These are phyloP conservation scores for Leptura quadrifasciata DNA, from an alignment of 2,888 invertebrate genomes.

Conservation along the genomic window DNA sequence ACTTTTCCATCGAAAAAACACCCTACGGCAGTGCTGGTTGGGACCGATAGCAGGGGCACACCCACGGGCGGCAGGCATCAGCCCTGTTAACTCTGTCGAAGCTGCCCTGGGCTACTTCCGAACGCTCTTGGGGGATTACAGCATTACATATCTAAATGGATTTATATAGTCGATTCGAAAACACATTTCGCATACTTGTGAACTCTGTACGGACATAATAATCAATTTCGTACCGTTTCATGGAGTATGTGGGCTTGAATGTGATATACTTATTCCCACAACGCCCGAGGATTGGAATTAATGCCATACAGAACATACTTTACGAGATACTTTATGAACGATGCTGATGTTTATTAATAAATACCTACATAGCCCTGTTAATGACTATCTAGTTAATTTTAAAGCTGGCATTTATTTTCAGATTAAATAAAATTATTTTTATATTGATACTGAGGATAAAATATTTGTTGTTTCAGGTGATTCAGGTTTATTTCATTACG, in stretches of 20 bases:
- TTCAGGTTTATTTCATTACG: no score
- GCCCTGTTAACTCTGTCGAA: conserved; percentile 1
- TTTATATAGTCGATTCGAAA: conserved; percentile 25
- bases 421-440: no score
- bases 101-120: neutral
- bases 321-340: no score
- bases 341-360: no score
- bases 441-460: no score
- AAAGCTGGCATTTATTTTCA: no score
- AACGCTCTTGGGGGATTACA: conserved; percentile 18
- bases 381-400: no score
- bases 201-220: conserved; percentile 4
- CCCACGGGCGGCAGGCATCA: neutral
- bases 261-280: neutral
- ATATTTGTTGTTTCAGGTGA: no score
- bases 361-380: no score
- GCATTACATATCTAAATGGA: conserved; percentile 28
- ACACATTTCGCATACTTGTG: conserved; percentile 16
- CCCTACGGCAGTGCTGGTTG: conserved; percentile 2
- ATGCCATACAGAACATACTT: neutral
- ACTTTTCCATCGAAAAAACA: conserved; percentile 14
- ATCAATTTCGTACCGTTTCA: conserved; percentile 12
- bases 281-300: neutral
- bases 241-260: neutral
- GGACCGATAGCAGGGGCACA: conserved; percentile 12